Evolutionary conservation across 2,797 vertebrate species (phyloP).

Genomic region (Myotis pilosus): DNA sequence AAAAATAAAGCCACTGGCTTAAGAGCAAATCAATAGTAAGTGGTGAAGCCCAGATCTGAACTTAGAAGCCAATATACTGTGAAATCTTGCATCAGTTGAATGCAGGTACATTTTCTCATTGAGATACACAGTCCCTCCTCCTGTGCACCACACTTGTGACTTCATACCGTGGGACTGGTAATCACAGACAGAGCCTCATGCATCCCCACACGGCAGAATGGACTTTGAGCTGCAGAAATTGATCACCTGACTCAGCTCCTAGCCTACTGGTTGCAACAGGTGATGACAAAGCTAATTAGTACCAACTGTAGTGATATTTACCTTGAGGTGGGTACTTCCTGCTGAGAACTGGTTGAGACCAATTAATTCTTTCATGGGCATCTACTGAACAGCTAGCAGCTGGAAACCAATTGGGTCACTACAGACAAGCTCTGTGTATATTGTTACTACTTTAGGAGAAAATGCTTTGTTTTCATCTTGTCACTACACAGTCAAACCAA

Average conservation of each 20-base stretch:
- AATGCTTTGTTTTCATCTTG: constrained; percentile 12
- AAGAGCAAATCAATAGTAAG: background rate
- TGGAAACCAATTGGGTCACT: background rate
- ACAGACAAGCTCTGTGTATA: background rate
- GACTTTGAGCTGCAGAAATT: background rate
- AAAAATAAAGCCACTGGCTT: background rate
- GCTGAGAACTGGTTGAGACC: constrained; percentile 53
- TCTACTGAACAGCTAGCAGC: background rate
- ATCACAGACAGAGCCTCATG: background rate
- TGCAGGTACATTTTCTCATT: background rate
- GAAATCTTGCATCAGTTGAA: background rate
- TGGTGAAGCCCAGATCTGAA: background rate
- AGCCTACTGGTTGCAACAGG: background rate
- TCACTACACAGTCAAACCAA: background rate
- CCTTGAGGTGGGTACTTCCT: constrained; percentile 38
- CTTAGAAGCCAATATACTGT: background rate
- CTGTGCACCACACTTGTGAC: background rate
- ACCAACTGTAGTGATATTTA: constrained; percentile 47
- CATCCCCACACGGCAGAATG: background rate
- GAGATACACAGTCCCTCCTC: background rate
- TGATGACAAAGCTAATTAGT: constrained; percentile 56
- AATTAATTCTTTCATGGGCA: constrained; percentile 44
- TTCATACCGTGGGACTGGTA: too few species aligned
- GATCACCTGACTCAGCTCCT: background rate
- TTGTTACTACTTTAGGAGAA: background rate